Conservation (phyloP, 92 coral and sea anemone genomes). For the Epizoanthus scotinus region DNA sequence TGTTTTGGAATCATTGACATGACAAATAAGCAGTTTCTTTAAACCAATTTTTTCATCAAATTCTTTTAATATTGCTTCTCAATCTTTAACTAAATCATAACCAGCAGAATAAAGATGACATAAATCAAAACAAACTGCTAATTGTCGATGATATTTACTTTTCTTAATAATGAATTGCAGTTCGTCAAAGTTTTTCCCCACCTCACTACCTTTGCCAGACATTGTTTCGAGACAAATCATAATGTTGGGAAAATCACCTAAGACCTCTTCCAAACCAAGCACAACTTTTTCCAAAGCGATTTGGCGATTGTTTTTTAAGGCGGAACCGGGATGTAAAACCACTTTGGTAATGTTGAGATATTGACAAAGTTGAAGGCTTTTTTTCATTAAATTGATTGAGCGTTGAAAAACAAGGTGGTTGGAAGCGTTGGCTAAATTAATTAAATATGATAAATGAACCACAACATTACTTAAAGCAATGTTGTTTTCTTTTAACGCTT, state of each 20-base stretch:
- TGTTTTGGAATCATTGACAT: neutral
- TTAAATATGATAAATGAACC: neutral
- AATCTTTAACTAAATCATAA: neutral
- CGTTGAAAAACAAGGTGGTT: neutral
- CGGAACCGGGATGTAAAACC: neutral
- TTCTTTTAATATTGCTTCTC: neutral
- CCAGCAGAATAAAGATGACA: neutral
- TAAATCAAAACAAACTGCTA: neutral
- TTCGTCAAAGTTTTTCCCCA: neutral
- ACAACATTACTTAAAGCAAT: neutral
- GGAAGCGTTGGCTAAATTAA: neutral
- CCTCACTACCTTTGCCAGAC: neutral
- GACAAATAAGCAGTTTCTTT: neutral
- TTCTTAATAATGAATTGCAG: neutral
- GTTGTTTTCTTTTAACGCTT: neutral
- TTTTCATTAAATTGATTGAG: neutral
- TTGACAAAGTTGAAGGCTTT: neutral
- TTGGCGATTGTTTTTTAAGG: neutral
- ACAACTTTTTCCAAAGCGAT: neutral
- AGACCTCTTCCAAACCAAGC: neutral
- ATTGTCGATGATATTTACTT: neutral
- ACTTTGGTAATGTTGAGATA: neutral
- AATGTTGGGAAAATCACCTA: neutral
- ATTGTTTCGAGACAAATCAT: neutral
- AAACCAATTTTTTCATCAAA: neutral